phyloP scores from a whole-genome alignment of 2,888 invertebrate species.

The Scaeva pyrastri region DNA sequence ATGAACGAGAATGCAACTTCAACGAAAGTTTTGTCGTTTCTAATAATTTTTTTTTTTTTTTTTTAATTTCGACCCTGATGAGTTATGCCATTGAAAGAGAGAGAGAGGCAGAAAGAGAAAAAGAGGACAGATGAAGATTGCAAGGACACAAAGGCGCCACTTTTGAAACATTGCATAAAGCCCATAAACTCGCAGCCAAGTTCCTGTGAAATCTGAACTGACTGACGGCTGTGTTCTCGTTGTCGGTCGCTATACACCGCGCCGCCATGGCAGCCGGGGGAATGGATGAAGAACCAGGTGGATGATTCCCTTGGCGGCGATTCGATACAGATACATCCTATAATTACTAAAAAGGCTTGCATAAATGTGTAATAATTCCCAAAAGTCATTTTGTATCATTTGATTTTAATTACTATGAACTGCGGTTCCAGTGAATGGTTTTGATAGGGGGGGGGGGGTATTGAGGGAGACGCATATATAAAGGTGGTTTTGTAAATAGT shows the following conservation, averaged over 20 bases:
- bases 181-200: background rate
- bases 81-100: background rate
- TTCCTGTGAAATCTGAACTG: background rate
- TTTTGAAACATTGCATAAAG: background rate
- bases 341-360: conserved; percentile 60
- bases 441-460: background rate
- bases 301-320: background rate
- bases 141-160: conserved; percentile 11
- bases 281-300: too few species aligned
- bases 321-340: conserved; percentile 53
- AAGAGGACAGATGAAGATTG: background rate
- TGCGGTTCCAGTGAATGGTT: background rate
- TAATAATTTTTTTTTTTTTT: too few species aligned
- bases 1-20: conserved; percentile 10
- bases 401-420: conserved; percentile 67
- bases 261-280: too few species aligned
- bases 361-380: conserved; percentile 40
- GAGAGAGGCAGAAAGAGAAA: background rate
- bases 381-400: conserved; percentile 59
- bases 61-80: too few species aligned
- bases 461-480: background rate
- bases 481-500: background rate
- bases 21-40: background rate
- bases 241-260: too few species aligned
- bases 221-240: background rate